Conservation (phyloP, 2,797 vertebrate genomes). For the Pantherophis vulpinus region DNA sequence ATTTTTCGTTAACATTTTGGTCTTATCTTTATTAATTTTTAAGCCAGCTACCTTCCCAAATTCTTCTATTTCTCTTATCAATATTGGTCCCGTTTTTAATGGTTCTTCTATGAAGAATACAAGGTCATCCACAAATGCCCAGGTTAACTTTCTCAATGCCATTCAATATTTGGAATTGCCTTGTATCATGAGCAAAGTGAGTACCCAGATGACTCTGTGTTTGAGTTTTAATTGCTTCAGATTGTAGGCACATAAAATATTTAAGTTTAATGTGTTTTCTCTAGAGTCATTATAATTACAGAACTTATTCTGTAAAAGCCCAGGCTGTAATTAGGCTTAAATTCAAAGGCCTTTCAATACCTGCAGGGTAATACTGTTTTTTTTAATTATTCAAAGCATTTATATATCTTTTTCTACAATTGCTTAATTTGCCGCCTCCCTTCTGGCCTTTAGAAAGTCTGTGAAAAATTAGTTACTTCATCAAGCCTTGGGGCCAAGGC, state of each 20-base stretch:
- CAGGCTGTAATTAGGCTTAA: background rate
- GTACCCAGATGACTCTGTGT: background rate
- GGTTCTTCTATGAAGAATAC: too few relatives aligned
- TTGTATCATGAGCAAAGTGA: background rate
- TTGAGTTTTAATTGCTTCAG: background rate
- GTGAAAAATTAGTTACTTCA: background rate
- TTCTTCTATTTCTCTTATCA: too few relatives aligned
- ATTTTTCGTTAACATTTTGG: too few relatives aligned
- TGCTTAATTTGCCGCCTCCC: background rate
- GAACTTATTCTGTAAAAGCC: background rate
- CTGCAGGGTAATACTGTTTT: background rate
- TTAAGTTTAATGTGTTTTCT: background rate
- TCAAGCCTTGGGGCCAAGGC: background rate
- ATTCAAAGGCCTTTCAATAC: background rate
- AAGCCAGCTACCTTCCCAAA: too few relatives aligned
- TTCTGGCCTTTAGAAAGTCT: background rate
- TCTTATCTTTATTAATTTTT: too few relatives aligned
- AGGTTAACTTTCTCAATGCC: background rate
- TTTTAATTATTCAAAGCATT: background rate
- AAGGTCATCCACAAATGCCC: too few relatives aligned
- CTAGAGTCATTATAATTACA: background rate
- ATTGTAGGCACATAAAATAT: background rate
- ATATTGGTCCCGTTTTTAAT: too few relatives aligned
- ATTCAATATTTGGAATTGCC: background rate
- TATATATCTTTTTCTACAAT: background rate